A percentile compares a stretch with the other conserved stretches of the same genome.
Conservation (phyloP, 2,888 invertebrate species). For the Anoplius nigerrimus region DNA sequence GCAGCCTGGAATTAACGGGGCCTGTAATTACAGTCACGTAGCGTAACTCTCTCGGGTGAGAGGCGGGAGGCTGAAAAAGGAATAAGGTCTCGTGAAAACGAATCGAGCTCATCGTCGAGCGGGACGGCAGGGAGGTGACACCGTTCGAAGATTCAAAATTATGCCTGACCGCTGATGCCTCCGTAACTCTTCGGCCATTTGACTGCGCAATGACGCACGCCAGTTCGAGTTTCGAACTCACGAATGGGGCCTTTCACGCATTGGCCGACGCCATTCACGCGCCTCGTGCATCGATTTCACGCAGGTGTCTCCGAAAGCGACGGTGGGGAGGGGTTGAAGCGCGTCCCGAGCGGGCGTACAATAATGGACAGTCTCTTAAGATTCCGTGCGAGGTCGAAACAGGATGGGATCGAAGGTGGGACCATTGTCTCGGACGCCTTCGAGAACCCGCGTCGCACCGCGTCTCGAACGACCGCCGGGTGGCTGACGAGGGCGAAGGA, state of each 20-base stretch:
- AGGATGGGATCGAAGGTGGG: constrained; percentile 58
- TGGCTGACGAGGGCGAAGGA: constrained; percentile 33
- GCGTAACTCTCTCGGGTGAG: constrained; percentile 23
- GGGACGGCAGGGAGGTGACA: not conserved
- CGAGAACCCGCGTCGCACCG: constrained; percentile 35
- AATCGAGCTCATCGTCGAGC: not conserved
- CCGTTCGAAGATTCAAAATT: not conserved
- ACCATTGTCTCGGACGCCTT: constrained; percentile 59
- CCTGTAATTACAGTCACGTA: too few relatives aligned
- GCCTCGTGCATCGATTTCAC: constrained; percentile 43
- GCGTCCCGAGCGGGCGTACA: constrained; percentile 42
- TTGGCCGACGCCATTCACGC: constrained; percentile 31
- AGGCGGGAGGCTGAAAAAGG: constrained; percentile 4
- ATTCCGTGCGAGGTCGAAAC: constrained; percentile 61
- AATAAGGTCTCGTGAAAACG: not conserved
- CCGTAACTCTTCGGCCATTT: constrained; percentile 18
- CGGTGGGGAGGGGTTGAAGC: constrained; percentile 55
- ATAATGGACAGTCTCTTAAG: constrained; percentile 59
- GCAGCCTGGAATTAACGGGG: too few relatives aligned
- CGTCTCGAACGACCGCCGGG: constrained; percentile 45
- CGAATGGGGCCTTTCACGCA: not conserved
- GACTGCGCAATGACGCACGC: constrained; percentile 48
- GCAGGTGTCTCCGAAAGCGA: constrained; percentile 54
- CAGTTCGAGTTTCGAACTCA: not conserved
- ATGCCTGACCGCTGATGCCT: too few relatives aligned